Evolutionary conservation across 2,888 invertebrate species (phyloP), one percentile per base, ranked within the genome.

Genomic region (Acronicta leporina): DNA sequence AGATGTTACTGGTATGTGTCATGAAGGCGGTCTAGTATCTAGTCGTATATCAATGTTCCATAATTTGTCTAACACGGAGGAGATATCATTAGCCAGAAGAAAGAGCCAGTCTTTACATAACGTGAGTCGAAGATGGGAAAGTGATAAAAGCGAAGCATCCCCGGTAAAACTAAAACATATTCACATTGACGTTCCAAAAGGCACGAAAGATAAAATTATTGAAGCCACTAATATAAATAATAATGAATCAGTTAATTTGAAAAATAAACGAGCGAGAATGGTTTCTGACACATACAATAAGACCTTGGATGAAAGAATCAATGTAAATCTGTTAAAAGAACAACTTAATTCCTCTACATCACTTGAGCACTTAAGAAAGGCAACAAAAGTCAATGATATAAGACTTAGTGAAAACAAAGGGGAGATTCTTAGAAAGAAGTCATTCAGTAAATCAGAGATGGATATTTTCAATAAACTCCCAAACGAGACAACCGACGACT

Each of bases 381-480:
- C 72, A 44, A 68, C 77, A 15, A 77, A 75, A 63, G 77, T 82
- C 46, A 79, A 74, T 20, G 78, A 79, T 54, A 77, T 57, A 55
- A 67, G 78, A 50, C 16, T 35, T 16, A 54, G 5, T 25, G 42
- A 8, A 46, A 56, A 33, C 11, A 65, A 61, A 46, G 42, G 51
- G 5, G 79, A 80, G 27, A 58, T 71, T 55, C 75, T 90, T n/a
- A 81, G 86, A 6, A 91, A 86, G 75, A 85, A 86, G 48, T 89
- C 89, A 11, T 87, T 91, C n/a, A 94, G 94, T 68, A 94, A 89
- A 80, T 94, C 94, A 20, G 94, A 94, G 84, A 92, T 92, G 93
- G 94, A 94, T 59, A 91, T 94, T 73, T 94, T 94, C 53, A 93
- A 83, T 57, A 94, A 92, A 84, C 68, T 82, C n/a, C 71, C 84